Conservation (phyloP, 2,113 vertebrate genomes). For the Gobio gobio region DNA sequence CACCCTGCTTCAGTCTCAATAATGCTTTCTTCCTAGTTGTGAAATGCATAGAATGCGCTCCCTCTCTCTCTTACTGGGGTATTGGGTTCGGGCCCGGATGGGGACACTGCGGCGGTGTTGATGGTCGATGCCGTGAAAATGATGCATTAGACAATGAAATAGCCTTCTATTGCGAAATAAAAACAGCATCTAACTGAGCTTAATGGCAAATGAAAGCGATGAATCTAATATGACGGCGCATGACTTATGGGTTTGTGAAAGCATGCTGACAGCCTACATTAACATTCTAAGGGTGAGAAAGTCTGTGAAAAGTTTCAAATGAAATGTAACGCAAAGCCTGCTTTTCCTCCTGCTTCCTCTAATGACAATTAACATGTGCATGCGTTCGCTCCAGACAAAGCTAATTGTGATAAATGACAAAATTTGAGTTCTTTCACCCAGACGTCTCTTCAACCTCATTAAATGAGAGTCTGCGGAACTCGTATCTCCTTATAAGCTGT, state of each 20-base stretch:
- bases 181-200: conserved; percentile 2
- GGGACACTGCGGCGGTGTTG: not conserved
- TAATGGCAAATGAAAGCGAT: not conserved
- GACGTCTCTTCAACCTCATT: not conserved
- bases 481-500: not conserved
- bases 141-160: not conserved
- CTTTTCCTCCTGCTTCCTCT: not conserved
- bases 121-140: conserved; percentile 9
- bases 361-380: not conserved
- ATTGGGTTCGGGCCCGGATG: not conserved
- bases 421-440: not conserved
- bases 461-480: not conserved
- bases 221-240: not conserved
- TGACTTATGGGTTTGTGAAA: conserved; percentile 6
- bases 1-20: conserved; percentile 74
- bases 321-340: conserved; percentile 1
- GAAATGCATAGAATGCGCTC: conserved; percentile 88
- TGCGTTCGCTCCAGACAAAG: not conserved
- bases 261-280: not conserved
- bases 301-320: not conserved
- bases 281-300: not conserved
- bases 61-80: not conserved
- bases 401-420: not conserved
- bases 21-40: conserved; percentile 98
- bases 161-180: not conserved